phyloP scores from a whole-genome alignment of 2,888 invertebrate genomes.

The Schrankia costaestrigalis region DNA sequence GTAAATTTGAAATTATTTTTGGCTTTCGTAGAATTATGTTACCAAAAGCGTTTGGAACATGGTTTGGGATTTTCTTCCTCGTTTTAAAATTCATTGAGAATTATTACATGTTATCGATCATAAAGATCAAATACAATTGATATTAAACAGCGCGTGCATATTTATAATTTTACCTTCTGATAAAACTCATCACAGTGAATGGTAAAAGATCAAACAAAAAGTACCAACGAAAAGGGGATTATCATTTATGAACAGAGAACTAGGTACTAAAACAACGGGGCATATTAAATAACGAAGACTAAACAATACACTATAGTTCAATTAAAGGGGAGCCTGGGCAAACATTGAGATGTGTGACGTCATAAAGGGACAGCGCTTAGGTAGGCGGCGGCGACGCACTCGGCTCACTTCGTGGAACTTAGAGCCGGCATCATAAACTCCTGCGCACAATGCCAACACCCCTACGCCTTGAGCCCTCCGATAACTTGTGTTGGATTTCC shows the following conservation, averaged over 20 bases:
- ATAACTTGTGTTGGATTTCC: slow-evolving; percentile 41
- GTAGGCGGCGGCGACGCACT: slow-evolving; percentile 36
- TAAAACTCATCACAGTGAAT: too few species aligned
- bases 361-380: slow-evolving; percentile 58
- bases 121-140: too few species aligned
- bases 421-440: slow-evolving; percentile 53
- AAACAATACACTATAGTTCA: slow-evolving; percentile 52
- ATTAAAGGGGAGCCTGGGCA: slow-evolving; percentile 45
- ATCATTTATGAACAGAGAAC: slow-evolving; percentile 16
- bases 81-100: too few species aligned
- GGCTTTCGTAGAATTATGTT: too few species aligned
- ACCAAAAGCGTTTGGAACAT: too few species aligned
- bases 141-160: too few species aligned
- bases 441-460: slow-evolving; percentile 53
- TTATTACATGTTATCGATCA: too few species aligned
- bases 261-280: slow-evolving; percentile 22
- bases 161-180: too few species aligned
- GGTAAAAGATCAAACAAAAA: too few species aligned
- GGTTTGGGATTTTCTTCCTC: too few species aligned
- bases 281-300: slow-evolving; percentile 42
- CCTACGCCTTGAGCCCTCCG: slow-evolving; percentile 31
- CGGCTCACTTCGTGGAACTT: slow-evolving; percentile 55
- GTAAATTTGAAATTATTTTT: too few species aligned
- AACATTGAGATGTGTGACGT: slow-evolving; percentile 55
- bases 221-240: too few species aligned